Base-by-base conservation (phyloP, 1,140 invertebrate species). In the Stratiolaelaps scimitus region DNA sequence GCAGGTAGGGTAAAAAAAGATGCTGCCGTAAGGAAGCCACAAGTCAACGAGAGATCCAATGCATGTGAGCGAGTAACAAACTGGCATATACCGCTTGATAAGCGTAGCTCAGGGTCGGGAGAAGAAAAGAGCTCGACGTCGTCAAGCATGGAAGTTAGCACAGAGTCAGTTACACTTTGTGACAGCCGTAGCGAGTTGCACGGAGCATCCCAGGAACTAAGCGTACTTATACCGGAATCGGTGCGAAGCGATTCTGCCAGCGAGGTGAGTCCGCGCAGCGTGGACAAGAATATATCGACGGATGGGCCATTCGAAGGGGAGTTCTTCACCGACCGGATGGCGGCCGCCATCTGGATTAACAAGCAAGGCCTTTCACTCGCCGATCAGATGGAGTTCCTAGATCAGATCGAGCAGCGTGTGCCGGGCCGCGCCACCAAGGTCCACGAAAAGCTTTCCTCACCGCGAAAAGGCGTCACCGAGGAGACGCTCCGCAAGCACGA, bases 371-470 rank as follows among this genome's bases (percentile, higher is more conserved):
- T 89, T 82, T 83, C 84, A 1, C 86, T 84, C 83, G 84, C 83
- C 0, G 87, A 89, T 70, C 75, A 86, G 29, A 81, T 87, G 65
- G 73, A 73, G 29, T 46, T 66, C 28, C 65, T 71, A 26, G 85
- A 88, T 68, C 84, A 84, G 1, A 72, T 90, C 19, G 85, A n/a
- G 82, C 83, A 72, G 0, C 81, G 90, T 53, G 85, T 89, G 75
- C 91, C 91, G 2, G 90, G 91, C 0, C 80, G 90, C 68, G 89
- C 89, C 0, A 80, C 91, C 64, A 88, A 93, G 70, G 78, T 96
- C 47, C 91, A 94, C 74, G 89, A 92, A 71, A 95, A 95, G 75
- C 75, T 95, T 0, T 93, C 89, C 0, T 91, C 89, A 53, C 89
- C 90, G 89, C 2, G 80, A 89, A 64, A 84, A 88, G 71, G 82